Conservation (phyloP, 1,140 invertebrate species). For the Coelopa frigida region DNA sequence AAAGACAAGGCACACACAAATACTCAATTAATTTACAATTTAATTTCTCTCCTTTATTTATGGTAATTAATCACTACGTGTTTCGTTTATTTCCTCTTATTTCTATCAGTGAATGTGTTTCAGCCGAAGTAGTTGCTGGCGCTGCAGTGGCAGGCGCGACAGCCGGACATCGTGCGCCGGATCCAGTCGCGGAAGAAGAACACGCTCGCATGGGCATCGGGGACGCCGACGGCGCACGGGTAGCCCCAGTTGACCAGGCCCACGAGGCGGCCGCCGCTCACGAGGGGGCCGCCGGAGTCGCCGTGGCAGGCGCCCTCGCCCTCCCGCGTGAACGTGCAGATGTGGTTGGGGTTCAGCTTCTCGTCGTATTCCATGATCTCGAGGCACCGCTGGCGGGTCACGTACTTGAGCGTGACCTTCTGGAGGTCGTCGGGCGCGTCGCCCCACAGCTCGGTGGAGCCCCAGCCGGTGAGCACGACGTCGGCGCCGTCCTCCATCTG, state of each 20-base stretch:
- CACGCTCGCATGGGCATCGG: conserved; percentile 46
- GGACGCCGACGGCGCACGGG: conserved; percentile 46
- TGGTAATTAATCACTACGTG: too few relatives aligned
- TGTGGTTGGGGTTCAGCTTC: conserved; percentile 38
- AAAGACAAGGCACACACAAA: too few relatives aligned
- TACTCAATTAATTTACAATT: too few relatives aligned
- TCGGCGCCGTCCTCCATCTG: conserved; percentile 20
- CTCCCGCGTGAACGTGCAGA: conserved; percentile 52
- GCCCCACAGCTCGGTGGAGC: conserved; percentile 14
- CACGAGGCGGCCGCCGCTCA: conserved; percentile 33
- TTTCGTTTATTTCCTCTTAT: too few relatives aligned
- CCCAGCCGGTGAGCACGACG: conserved; percentile 44
- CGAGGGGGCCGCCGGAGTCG: conserved; percentile 52
- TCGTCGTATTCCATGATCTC: conserved; percentile 3
- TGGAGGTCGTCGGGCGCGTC: conserved; percentile 18
- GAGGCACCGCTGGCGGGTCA: conserved; percentile 16
- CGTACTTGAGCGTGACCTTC: conserved; percentile 14
- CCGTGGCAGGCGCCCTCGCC: conserved; percentile 50
- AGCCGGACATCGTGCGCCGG: conserved; percentile 12
- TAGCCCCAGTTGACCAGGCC: conserved; percentile 50
- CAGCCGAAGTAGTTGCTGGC: conserved; percentile 27
- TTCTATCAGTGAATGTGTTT: too few relatives aligned
- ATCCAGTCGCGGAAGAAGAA: conserved; percentile 30
- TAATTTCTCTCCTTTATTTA: too few relatives aligned
- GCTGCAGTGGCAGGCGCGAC: conserved; percentile 27